Percentiles rank a stretch among this genome's conserved stretches.
Conservation (phyloP, 2,888 invertebrate genomes). For the Napeogenes sylphis region DNA sequence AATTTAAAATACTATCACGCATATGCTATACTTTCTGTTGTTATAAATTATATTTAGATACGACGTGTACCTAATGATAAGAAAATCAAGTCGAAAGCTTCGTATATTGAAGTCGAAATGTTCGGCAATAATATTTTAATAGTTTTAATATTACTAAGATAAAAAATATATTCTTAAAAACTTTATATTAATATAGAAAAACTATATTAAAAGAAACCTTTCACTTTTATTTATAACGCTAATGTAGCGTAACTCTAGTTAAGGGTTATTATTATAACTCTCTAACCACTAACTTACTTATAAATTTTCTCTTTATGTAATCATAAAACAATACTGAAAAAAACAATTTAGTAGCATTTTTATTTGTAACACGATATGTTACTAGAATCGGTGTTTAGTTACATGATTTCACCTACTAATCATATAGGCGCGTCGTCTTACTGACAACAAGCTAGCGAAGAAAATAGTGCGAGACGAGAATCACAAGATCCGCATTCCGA, state of each 20-base stretch:
- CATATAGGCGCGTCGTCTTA: constrained; percentile 62
- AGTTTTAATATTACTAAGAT: too few species aligned
- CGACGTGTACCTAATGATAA: too few species aligned
- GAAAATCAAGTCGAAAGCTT: too few species aligned
- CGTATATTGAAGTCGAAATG: too few species aligned
- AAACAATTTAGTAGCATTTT: neutral
- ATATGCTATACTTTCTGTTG: too few species aligned
- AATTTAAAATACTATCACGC: too few species aligned
- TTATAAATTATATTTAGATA: too few species aligned
- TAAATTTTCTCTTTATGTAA: neutral
- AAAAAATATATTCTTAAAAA: too few species aligned
- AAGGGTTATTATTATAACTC: too few species aligned
- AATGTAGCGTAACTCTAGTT: too few species aligned
- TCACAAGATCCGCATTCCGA: constrained; percentile 73
- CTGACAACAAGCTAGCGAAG: constrained; percentile 52
- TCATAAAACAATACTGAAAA: neutral
- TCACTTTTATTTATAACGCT: constrained; percentile 10
- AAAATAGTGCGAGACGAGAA: constrained; percentile 73
- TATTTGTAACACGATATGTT: constrained; percentile 14
- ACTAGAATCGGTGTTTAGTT: constrained; percentile 36
- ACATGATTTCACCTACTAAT: constrained; percentile 61
- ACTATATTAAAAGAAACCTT: constrained; percentile 10
- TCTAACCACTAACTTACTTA: too few species aligned
- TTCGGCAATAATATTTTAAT: too few species aligned
- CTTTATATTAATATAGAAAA: neutral